phyloP scores from a whole-genome alignment of 2,888 invertebrate genomes.

The Erebia ligea region DNA sequence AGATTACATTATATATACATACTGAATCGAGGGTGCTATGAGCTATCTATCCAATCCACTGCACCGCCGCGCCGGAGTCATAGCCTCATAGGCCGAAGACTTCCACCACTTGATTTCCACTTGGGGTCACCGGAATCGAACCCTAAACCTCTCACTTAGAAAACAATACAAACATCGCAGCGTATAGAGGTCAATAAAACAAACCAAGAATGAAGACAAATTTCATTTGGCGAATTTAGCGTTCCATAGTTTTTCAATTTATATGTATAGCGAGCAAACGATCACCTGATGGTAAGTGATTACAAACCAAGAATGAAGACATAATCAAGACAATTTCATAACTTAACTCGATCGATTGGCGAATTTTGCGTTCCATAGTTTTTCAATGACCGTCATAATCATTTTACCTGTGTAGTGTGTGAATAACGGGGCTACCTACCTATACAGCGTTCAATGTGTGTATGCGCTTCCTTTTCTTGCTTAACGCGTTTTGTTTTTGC shows the following conservation, averaged over 20 bases:
- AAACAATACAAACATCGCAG: too few relatives aligned
- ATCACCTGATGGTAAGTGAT: too few relatives aligned
- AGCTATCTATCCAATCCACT: too few relatives aligned
- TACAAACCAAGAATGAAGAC: slow-evolving; percentile 5
- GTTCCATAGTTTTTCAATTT: slow-evolving; percentile 43
- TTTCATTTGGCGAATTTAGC: slow-evolving; percentile 44
- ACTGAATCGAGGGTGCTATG: too few relatives aligned
- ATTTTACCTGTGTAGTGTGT: slow-evolving; percentile 61
- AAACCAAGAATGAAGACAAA: slow-evolving; percentile 17
- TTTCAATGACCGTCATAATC: slow-evolving; percentile 51
- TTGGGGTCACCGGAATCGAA: too few relatives aligned
- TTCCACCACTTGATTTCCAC: too few relatives aligned
- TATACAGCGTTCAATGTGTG: slow-evolving; percentile 54
- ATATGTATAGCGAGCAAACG: too few relatives aligned
- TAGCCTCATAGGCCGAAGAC: too few relatives aligned
- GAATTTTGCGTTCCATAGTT: slow-evolving; percentile 41
- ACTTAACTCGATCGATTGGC: slow-evolving; percentile 43
- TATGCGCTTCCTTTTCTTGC: slow-evolving; percentile 48
- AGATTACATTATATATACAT: too few relatives aligned
- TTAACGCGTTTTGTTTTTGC: slow-evolving; percentile 38
- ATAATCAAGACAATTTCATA: slow-evolving; percentile 34
- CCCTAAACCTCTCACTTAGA: too few relatives aligned
- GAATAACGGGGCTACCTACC: slow-evolving; percentile 76
- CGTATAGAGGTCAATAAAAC: not conserved
- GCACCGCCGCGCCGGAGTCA: too few relatives aligned